Evolutionary conservation across 2,113 vertebrate genomes (phyloP), one percentile per base, ranked within the genome.

Genomic region (Excalfactoria chinensis): DNA sequence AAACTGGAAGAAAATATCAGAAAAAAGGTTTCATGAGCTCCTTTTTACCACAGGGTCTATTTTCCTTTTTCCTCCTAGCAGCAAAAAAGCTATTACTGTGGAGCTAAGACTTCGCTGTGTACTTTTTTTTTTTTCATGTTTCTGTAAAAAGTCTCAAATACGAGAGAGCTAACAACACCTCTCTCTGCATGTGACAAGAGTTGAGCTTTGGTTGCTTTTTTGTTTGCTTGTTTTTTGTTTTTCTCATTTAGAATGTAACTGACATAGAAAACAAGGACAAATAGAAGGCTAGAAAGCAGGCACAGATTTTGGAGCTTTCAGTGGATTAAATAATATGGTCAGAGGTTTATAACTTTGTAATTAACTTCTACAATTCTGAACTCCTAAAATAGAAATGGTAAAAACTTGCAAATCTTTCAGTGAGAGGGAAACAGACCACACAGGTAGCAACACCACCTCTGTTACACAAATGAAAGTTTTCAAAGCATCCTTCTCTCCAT

Each of bases 381-480:
- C 23, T 64, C 76, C 70, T 78, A 68, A 25, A 79, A 84, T 9
- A 70, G 48, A 89, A 76, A 74, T 12, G 34, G 26, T n/a, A 40
- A 95, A 48, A 63, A 21, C 5, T 49, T 75, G 48, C 56, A 84
- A 81, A 51, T n/a, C 41, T 92, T 51, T 95, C 34, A 23, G 19
- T 20, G 37, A 56, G 51, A 74, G 40, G 46, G n/a, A 14, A 49
- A 75, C 0, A 86, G 96, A 95, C 91, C 96, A 97, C 96, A 97
- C 81, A 96, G 90, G 78, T 13, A 84, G 82, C 77, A 90, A 75
- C 70, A 72, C 34, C 67, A 91, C 70, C 69, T 93, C 64, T 86
- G 4, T 34, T 83, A 63, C 9, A 12, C 78, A 44, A 51, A 84
- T 80, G 28, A 74, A 96, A 94, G 69, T 13, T 53, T 74, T 91